Percentiles rank a stretch among this genome's conserved stretches.
Evolutionary conservation across 1,140 invertebrate species (phyloP).

Genomic region (Pseudomyrmex concolor): DNA sequence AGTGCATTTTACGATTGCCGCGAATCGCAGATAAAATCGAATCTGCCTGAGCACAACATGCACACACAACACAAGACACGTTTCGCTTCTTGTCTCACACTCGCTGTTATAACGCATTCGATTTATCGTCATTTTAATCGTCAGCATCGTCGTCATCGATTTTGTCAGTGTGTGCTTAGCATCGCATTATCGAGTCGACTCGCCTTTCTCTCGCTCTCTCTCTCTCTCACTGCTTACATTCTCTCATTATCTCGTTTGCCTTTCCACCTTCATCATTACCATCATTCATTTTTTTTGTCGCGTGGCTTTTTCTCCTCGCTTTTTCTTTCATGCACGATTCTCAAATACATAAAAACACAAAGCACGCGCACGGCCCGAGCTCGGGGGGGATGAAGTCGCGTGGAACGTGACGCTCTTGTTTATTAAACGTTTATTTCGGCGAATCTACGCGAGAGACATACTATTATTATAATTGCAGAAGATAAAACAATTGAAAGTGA

Average conservation of each 20-base stretch:
- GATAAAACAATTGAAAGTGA: too few species aligned
- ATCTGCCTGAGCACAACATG: background rate
- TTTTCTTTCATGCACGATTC: slow-evolving; percentile 64
- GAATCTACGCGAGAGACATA: background rate
- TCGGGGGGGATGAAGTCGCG: slow-evolving; percentile 43
- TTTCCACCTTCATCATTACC: slow-evolving; percentile 5
- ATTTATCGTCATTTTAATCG: slow-evolving; percentile 37
- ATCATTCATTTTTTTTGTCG: slow-evolving; percentile 9
- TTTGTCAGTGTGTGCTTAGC: background rate
- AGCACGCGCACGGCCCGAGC: slow-evolving; percentile 49
- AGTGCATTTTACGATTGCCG: slow-evolving; percentile 2
- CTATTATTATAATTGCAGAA: too few species aligned
- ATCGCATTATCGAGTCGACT: slow-evolving; percentile 11
- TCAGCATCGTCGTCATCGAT: slow-evolving; percentile 35
- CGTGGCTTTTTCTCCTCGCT: slow-evolving; percentile 34
- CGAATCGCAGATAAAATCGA: background rate
- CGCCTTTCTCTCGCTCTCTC: slow-evolving; percentile 11
- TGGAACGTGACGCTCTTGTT: slow-evolving; percentile 36
- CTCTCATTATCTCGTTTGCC: background rate
- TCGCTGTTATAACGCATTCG: background rate
- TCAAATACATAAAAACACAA: slow-evolving; percentile 67
- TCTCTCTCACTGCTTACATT: background rate
- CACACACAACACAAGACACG: background rate
- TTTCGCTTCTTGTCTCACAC: background rate
- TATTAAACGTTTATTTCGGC: background rate